Percentiles rank a stretch among this genome's conserved stretches.
Conservation (phyloP, 2,888 invertebrate genomes). For the Panorpa germanica region DNA sequence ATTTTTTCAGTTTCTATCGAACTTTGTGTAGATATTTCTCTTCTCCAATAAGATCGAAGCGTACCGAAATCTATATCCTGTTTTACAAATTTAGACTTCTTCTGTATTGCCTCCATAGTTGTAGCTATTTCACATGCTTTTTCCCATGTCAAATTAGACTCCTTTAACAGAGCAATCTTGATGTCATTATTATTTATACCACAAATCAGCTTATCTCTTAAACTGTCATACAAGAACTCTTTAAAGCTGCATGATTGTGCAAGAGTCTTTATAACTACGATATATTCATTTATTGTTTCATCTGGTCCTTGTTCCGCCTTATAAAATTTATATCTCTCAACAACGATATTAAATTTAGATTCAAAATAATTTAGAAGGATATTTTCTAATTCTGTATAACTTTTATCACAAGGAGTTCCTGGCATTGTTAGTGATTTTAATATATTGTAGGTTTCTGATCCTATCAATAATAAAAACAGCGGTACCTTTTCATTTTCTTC, state of each 20-base stretch:
- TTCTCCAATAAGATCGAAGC: too few relatives aligned
- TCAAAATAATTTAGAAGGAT: constrained; percentile 1
- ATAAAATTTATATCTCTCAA: constrained; percentile 6
- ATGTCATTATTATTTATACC: constrained; percentile 4
- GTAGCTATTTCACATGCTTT: constrained; percentile 1
- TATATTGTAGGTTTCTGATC: too few relatives aligned
- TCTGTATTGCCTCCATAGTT: too few relatives aligned
- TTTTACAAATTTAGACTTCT: too few relatives aligned
- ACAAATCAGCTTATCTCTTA: constrained; percentile 3
- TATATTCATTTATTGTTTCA: constrained; percentile 2
- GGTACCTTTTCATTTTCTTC: too few relatives aligned
- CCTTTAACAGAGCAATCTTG: constrained; percentile 1
- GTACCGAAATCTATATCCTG: too few relatives aligned
- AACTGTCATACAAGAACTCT: neutral
- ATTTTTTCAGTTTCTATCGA: too few relatives aligned
- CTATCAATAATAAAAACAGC: too few relatives aligned
- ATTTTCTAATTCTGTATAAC: too few relatives aligned
- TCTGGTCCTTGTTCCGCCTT: neutral
- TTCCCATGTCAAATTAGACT: constrained; percentile 2
- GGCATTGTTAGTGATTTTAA: too few relatives aligned
- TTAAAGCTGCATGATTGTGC: neutral
- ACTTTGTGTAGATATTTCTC: too few relatives aligned
- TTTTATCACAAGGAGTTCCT: too few relatives aligned
- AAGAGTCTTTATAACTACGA: neutral
- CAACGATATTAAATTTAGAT: neutral